Percentiles rank a stretch among this genome's conserved stretches.
Conservation (phyloP, 2,888 invertebrate species). For the Phaedon cochleariae region DNA sequence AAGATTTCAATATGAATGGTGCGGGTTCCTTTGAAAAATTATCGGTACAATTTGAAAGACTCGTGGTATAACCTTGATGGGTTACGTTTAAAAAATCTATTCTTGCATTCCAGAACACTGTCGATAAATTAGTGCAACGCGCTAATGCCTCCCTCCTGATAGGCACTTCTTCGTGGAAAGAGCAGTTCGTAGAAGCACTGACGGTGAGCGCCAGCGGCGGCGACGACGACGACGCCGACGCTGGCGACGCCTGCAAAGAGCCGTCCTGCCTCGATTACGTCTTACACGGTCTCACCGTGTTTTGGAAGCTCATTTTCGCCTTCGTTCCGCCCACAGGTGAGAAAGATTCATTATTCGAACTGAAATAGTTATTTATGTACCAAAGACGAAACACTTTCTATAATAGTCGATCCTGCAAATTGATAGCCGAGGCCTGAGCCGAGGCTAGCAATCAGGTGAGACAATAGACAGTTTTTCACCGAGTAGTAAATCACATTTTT, state of each 20-base stretch:
- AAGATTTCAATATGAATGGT: too few relatives aligned
- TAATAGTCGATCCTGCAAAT: too few relatives aligned
- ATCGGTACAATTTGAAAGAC: too few relatives aligned
- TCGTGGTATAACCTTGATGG: too few relatives aligned
- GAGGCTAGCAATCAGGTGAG: too few relatives aligned
- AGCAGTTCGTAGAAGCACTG: conserved; percentile 97
- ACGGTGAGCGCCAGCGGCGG: conserved; percentile 89
- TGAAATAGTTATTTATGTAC: too few relatives aligned
- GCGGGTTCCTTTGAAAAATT: too few relatives aligned
- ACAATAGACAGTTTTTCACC: too few relatives aligned
- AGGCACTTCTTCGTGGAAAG: conserved; percentile 98
- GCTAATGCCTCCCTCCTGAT: conserved; percentile 94
- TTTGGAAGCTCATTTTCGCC: conserved; percentile 98
- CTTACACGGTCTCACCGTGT: conserved; percentile 94
- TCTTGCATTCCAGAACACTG: conserved; percentile 84
- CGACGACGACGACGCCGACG: conserved; percentile 69
- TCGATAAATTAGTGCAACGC: conserved; percentile 97
- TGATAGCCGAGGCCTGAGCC: too few relatives aligned
- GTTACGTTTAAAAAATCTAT: too few relatives aligned
- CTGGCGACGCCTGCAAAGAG: conserved; percentile 68
- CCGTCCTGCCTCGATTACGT: conserved; percentile 93
- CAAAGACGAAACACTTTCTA: too few relatives aligned
- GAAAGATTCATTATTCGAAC: conserved; percentile 41
- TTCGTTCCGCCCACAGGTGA: conserved; percentile 97
- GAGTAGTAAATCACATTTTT: too few relatives aligned